Evolutionary conservation across 2,888 invertebrate genomes (phyloP), one percentile per base, ranked within the genome.

Genomic region (Lymantria monacha): DNA sequence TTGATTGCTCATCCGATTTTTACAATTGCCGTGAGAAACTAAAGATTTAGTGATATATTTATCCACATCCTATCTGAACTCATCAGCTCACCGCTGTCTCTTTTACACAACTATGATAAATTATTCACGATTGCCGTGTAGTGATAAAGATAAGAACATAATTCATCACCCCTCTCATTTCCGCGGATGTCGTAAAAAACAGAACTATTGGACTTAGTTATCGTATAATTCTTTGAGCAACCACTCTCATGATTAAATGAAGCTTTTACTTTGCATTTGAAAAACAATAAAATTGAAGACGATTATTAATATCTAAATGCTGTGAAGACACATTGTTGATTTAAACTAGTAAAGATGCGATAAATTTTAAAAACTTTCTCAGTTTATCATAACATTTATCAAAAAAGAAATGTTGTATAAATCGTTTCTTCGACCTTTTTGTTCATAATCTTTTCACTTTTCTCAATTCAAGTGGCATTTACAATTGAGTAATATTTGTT

Each of bases 401-500:
- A n/a, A 42, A 50, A 42, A 51, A 48, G 40, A 51, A 63, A 51
- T 30, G 42, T 67, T 67, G 42, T 49, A 53, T 54, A 51, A 54
- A 55, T 9, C 8, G 53, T 51, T 50, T 43, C 44, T 50, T 49
- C 10, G 57, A 61, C 61, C 55, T 66, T 60, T 58, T 55, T 51
- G 43, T 45, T 22, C 38, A 41, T 46, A 11, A 22, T 44, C 48
- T 55, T 56, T 57, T 63, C 51, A 50, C 49, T 56, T 61, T 65
- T 62, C 37, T 48, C 53, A 43, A 46, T 57, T 66, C 43, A 46
- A 48, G 48, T 67, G 57, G 15, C 64, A 63, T 65, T 65, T 57
- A 45, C 43, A 30, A 41, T 57, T 61, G 44, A 52, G 50, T 48
- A 57, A 63, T 49, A 22, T 50, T 41, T 30, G 48, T 46, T 22